phyloP scores from a whole-genome alignment of 2,797 vertebrate genomes.

The Siniperca obscura region DNA sequence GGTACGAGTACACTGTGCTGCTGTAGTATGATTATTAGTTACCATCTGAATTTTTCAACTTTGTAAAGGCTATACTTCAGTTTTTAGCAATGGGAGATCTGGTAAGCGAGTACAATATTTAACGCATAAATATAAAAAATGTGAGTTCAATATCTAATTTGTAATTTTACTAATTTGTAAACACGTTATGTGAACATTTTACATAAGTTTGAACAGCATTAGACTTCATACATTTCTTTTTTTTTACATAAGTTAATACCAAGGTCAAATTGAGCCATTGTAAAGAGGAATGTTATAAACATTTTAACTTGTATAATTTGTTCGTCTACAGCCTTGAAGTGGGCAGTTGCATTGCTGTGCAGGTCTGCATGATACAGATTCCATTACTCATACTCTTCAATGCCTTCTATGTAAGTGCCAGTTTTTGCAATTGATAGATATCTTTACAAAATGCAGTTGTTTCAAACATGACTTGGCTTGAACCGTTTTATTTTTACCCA shows the following conservation, averaged over 20 bases:
- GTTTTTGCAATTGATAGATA: neutral
- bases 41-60: neutral
- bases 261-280: neutral
- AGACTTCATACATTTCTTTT: neutral
- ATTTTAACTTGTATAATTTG: neutral
- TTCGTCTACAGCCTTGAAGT: constrained; percentile 88
- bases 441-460: neutral
- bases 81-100: neutral
- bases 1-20: constrained; percentile 71
- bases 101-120: neutral
- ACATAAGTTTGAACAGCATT: neutral
- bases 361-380: constrained; percentile 96
- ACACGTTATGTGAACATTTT: neutral
- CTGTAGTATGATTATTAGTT: neutral
- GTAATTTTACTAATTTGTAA: neutral
- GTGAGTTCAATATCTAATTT: neutral
- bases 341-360: constrained; percentile 92
- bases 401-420: constrained; percentile 89
- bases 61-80: neutral
- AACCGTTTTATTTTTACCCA: neutral
- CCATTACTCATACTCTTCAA: constrained; percentile 93
- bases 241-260: neutral
- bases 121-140: neutral
- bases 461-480: neutral
- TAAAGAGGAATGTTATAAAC: neutral